Conservation (phyloP, 1,140 invertebrate species). For the Ephestia elutella region DNA sequence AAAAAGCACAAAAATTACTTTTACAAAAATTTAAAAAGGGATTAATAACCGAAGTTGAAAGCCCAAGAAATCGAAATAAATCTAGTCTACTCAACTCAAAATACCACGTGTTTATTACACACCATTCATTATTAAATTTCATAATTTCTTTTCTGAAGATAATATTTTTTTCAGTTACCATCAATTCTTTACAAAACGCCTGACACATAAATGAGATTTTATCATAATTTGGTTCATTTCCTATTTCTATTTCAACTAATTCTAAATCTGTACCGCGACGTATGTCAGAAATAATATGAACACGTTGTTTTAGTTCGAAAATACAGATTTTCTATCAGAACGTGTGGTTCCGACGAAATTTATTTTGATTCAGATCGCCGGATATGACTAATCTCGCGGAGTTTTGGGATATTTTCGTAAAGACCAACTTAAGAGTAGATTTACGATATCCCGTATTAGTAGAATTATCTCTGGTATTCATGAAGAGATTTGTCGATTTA, state of each 20-base stretch:
- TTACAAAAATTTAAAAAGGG: too few species aligned
- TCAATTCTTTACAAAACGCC: not conserved
- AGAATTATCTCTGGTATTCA: not conserved
- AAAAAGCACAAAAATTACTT: too few species aligned
- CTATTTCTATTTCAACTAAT: not conserved
- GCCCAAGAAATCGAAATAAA: too few species aligned
- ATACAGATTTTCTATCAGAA: not conserved
- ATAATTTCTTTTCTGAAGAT: not conserved
- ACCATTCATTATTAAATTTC: not conserved
- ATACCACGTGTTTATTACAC: too few species aligned
- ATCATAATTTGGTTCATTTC: constrained; percentile 2
- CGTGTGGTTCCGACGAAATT: constrained; percentile 4
- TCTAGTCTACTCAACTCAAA: too few species aligned
- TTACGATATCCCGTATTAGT: constrained; percentile 3
- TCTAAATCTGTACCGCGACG: not conserved
- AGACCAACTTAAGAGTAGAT: not conserved
- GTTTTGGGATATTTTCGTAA: constrained; percentile 14
- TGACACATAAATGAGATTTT: not conserved
- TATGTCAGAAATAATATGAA: not conserved
- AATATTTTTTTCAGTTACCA: constrained; percentile 9
- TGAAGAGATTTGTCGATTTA: too few species aligned
- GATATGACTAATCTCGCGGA: constrained; percentile 36
- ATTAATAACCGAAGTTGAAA: too few species aligned
- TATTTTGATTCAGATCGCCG: constrained; percentile 18
- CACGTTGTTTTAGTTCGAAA: not conserved